Evolutionary conservation across 2,888 invertebrate genomes (phyloP), one percentile per base, ranked within the genome.

Genomic region (Ellobium chinense): DNA sequence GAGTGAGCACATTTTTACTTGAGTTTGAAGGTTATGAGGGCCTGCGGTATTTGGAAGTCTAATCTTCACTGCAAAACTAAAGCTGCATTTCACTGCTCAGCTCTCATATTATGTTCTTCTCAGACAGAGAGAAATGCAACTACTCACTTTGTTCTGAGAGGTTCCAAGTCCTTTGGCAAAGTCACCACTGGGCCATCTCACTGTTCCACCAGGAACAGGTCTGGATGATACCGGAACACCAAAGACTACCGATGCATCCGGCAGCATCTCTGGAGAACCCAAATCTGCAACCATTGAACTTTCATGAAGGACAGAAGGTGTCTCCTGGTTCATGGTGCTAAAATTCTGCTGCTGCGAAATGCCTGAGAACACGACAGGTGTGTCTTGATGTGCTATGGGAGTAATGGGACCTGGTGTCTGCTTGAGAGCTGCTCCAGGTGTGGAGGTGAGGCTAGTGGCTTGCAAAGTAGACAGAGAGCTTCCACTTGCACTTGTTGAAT

Each of bases 241-340:
- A 74, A 80, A 80, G 58, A 80, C 74, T 9, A 46, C 34, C n/a
- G 74, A 74, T 18, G 80, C 68, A 58, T 80, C 68, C 7, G 80
- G 80, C 24, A 80, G 74, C 24, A 58, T 54, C 12, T 37, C 34
- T 37, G 29, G 24, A 21, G 39, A 21, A 29, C 31, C n/a, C 5
- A 39, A 62, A 46, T 21, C 37, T 0, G 58, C 36, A 54, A 39
- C 24, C 31, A 29, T n/a, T 39, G 39, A 39, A 3, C 18, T 14
- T 21, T 37, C 39, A 4, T 29, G 62, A 18, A 27, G 12, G 21
- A 74, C 2, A 21, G 73, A 46, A 31, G 63, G 63, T 3, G 63
- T 65, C 1, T 63, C 75, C 24, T 24, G 63, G 5, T 31, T 63
- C 4, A 12, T n/a, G 4, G 18, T 31, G 12, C 27, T 63, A 29